These are phyloP conservation scores for Piaya cayana DNA, from an alignment of 2,113 vertebrate genomes.

Conservation along the genomic window DNA sequence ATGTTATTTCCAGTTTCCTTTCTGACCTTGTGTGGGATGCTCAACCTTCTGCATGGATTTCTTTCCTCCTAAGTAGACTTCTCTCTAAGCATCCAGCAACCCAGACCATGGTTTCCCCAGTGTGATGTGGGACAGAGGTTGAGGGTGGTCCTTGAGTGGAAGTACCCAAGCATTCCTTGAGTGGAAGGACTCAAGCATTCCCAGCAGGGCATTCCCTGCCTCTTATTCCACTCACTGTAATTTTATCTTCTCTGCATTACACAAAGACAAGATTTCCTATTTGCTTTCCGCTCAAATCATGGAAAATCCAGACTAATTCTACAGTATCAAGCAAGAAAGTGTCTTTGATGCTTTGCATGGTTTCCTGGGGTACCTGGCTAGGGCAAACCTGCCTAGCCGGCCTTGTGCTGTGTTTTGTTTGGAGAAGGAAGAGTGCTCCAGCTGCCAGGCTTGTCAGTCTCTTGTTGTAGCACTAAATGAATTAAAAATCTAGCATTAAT, in stretches of 20 bases:
- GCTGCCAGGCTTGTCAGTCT: background rate
- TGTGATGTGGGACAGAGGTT: background rate
- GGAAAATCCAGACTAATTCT: background rate
- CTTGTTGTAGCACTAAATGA: background rate
- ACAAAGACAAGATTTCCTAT: background rate
- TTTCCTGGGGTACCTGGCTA: background rate
- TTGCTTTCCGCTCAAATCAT: background rate
- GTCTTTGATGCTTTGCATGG: background rate
- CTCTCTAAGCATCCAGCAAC: background rate
- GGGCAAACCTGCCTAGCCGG: background rate
- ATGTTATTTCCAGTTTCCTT: background rate
- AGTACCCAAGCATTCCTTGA: background rate
- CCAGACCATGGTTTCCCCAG: background rate
- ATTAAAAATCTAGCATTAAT: background rate
- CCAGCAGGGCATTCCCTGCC: background rate
- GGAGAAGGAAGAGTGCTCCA: background rate
- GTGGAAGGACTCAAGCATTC: background rate
- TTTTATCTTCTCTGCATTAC: background rate
- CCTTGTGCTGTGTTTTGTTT: background rate
- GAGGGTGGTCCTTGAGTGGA: background rate
- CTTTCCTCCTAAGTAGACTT: background rate
- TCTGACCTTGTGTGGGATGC: background rate
- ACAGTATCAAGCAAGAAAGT: background rate
- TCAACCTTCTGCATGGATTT: background rate
- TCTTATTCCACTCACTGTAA: background rate